These are phyloP conservation scores for Habroteleia sp. DNA, from an alignment of 2,888 invertebrate genomes.

Conservation along the genomic window DNA sequence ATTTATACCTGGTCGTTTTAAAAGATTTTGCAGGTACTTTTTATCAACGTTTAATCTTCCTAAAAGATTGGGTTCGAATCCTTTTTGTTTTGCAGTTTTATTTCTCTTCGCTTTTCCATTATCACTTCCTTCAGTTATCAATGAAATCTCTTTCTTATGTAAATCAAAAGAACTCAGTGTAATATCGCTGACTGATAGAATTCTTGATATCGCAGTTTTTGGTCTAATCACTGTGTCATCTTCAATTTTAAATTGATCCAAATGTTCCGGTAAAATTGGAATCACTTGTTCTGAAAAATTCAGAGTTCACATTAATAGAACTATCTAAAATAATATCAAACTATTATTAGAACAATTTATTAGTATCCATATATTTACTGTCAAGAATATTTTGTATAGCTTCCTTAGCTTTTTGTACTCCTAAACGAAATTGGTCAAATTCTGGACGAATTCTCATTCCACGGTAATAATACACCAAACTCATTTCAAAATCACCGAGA, in stretches of 20 bases:
- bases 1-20: conserved; percentile 73
- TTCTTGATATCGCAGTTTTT: conserved; percentile 18
- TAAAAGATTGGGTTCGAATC: conserved; percentile 66
- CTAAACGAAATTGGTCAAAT: conserved; percentile 88
- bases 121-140: not conserved
- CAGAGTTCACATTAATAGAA: too few species aligned
- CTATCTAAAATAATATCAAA: too few species aligned
- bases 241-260: conserved; percentile 7
- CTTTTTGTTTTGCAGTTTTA: conserved; percentile 8
- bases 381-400: conserved; percentile 96
- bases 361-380: conserved; percentile 74
- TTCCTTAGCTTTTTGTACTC: conserved; percentile 95
- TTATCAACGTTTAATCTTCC: conserved; percentile 73
- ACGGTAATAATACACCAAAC: conserved; percentile 94
- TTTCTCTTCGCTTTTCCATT: conserved; percentile 25
- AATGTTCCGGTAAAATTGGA: conserved; percentile 24
- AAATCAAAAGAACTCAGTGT: conserved; percentile 12
- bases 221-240: not conserved
- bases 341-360: too few species aligned
- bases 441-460: conserved; percentile 93
- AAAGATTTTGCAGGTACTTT: conserved; percentile 72
- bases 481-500: conserved; percentile 95
- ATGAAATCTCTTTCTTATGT: conserved; percentile 4
- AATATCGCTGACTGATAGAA: conserved; percentile 12
- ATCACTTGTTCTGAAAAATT: conserved; percentile 48